A percentile compares a stretch with the other conserved stretches of the same genome.
phyloP scores from a whole-genome alignment of 1,140 invertebrate species.

The Drosophila bifasciata region DNA sequence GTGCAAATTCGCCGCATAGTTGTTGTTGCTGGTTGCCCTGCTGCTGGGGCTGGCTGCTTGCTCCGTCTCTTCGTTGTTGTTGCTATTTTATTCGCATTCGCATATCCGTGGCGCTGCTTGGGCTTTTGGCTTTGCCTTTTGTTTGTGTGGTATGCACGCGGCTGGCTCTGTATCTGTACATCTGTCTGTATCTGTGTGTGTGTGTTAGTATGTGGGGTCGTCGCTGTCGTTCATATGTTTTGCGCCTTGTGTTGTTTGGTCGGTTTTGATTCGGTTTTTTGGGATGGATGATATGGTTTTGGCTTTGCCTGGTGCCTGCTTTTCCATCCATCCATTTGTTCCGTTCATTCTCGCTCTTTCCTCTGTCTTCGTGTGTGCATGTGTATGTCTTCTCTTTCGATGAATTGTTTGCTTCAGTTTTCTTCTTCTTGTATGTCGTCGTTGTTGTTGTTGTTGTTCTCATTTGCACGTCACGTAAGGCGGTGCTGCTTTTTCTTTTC shows the following conservation, averaged over 20 bases:
- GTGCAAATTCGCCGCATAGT: constrained; percentile 82
- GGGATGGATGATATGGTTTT: constrained; percentile 80
- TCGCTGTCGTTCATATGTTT: constrained; percentile 76
- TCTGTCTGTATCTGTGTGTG: constrained; percentile 16
- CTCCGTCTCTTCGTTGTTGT: constrained; percentile 39
- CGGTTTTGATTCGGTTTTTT: constrained; percentile 81
- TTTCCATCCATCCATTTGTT: constrained; percentile 34
- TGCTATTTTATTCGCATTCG: constrained; percentile 79
- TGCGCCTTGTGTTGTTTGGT: constrained; percentile 70
- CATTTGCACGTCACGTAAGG: constrained; percentile 74
- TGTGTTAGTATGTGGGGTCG: constrained; percentile 63
- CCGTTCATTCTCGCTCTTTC: constrained; percentile 28
- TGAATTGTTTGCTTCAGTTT: constrained; percentile 45
- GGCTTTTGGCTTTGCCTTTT: constrained; percentile 46
- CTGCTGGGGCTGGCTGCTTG: constrained; percentile 34
- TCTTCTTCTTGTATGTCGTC: constrained; percentile 12
- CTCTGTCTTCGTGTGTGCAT: constrained; percentile 4
- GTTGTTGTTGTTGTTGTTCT: constrained; percentile 39
- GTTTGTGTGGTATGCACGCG: constrained; percentile 51
- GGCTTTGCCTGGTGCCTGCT: constrained; percentile 40
- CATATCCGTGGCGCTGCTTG: constrained; percentile 60
- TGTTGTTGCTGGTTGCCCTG: constrained; percentile 45
- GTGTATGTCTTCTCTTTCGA: constrained; percentile 26
- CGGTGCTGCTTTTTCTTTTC: constrained; percentile 30
- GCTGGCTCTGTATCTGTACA: constrained; percentile 40